Evolutionary conservation across 1,140 invertebrate genomes (phyloP).

Genomic region (Pogonognathellus flavescens): DNA sequence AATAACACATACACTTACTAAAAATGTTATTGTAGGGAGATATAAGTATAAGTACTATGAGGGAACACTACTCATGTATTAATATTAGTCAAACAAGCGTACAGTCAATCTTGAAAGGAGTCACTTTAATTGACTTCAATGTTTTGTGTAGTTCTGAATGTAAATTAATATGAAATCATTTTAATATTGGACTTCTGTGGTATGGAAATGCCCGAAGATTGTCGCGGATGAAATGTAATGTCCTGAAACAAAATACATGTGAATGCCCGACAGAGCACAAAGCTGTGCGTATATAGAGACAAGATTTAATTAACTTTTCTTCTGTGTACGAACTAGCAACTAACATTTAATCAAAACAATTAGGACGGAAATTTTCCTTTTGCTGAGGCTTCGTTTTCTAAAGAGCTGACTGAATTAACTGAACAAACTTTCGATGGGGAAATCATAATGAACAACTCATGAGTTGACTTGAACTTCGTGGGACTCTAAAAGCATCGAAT

Average conservation of each 20-base stretch:
- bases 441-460: slow-evolving; percentile 10
- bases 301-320: slow-evolving; percentile 44
- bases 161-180: too few species aligned
- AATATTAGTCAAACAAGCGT: too few species aligned
- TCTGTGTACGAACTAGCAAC: slow-evolving; percentile 8
- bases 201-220: not conserved
- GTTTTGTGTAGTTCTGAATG: too few species aligned
- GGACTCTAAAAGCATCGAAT: slow-evolving; percentile 14
- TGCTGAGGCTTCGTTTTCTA: slow-evolving; percentile 41
- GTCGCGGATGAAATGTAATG: too few species aligned
- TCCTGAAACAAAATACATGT: not conserved
- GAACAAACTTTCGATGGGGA: slow-evolving; percentile 17
- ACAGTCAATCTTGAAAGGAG: too few species aligned
- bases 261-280: not conserved
- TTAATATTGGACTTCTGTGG: not conserved
- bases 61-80: too few species aligned
- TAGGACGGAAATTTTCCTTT: slow-evolving; percentile 36
- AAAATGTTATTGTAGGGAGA: too few species aligned
- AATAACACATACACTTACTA: too few species aligned
- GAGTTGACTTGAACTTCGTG: slow-evolving; percentile 15
- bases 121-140: too few species aligned
- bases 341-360: slow-evolving; percentile 32
- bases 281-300: slow-evolving; percentile 3
- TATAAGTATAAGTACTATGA: too few species aligned
- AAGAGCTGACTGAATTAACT: not conserved